Evolutionary conservation across 2,113 vertebrate genomes (phyloP), one percentile per base, ranked within the genome.

Genomic region (Triplophysa tibetana): DNA sequence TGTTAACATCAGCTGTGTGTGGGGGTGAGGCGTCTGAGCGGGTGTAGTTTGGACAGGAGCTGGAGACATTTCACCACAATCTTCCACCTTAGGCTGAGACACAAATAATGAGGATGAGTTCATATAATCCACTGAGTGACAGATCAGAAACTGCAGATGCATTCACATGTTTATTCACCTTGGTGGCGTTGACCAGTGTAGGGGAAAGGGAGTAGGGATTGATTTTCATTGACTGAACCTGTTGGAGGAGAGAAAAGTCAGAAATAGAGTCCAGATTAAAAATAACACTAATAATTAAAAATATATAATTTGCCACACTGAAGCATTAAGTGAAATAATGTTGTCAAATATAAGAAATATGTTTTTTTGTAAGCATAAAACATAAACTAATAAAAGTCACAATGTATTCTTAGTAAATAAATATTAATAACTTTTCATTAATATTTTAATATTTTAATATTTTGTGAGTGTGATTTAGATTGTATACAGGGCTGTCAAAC

Each of bases 1-100:
- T 0, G 95, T 95, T 89, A 97, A 88, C 94, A 97, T 96, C 87
- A 96, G 95, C 87, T 96, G 96, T 78, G 96, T 94, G 75, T 95
- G 96, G 83, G 95, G 92, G 84, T 96, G 93, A 74, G 95, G 91
- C 1, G 95, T 93, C 89, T 94, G 94, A 56, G 94, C 93, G 79
- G 91, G 90, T 21, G 88, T 87, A 60, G 94, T 70, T 69, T 83
- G 82, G 19, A 83, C 24, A 29, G 93, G 92, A 68, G 90, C 89
- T 60, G 93, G 94, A 85, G 93, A 91, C 89, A 95, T 93, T 13
- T 94, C 90, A 66, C 92, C 88, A 87, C 94, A 91, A 61, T 96
- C 95, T 85, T 96, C 95, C 85, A 94, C 91, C 88, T 96, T 96
- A 86, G 91, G 92, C 95, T 95, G 89, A 81, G 87, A 83, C 82